phyloP scores from a whole-genome alignment of 2,888 invertebrate genomes.

The Daptonema setosum region DNA sequence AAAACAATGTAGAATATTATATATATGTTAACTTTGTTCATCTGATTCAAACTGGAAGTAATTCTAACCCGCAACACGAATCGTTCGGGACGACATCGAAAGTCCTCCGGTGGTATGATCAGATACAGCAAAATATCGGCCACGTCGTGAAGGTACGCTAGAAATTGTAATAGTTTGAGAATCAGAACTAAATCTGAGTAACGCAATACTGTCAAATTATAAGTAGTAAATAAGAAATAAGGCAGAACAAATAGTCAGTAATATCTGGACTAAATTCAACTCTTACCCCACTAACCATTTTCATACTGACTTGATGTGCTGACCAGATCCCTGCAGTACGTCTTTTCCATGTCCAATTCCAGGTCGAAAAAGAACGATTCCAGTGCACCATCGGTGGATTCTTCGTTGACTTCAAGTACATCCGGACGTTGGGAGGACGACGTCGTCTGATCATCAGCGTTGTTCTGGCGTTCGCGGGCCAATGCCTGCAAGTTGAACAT shows the following conservation, averaged over 20 bases:
- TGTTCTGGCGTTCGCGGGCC: too few species aligned
- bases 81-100: slow-evolving; percentile 56
- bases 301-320: slow-evolving; percentile 44
- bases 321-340: slow-evolving; percentile 53
- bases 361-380: slow-evolving; percentile 66
- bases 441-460: too few species aligned
- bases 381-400: slow-evolving; percentile 29
- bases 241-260: too few species aligned
- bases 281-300: slow-evolving; percentile 35
- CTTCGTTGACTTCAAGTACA: too few species aligned
- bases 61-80: slow-evolving; percentile 36
- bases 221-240: too few species aligned
- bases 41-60: not conserved
- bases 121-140: slow-evolving; percentile 58
- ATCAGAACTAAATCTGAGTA: not conserved
- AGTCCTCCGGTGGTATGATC: slow-evolving; percentile 58
- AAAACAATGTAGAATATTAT: not conserved
- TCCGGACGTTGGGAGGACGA: too few species aligned
- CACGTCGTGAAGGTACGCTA: slow-evolving; percentile 57
- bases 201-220: too few species aligned
- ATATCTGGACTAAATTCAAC: too few species aligned
- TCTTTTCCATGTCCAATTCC: slow-evolving; percentile 64
- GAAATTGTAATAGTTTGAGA: too few species aligned
- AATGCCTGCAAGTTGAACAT: too few species aligned
- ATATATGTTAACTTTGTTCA: too few species aligned